These are phyloP conservation scores for Rutpela maculata DNA, from an alignment of 2,888 invertebrate species.

Conservation along the genomic window DNA sequence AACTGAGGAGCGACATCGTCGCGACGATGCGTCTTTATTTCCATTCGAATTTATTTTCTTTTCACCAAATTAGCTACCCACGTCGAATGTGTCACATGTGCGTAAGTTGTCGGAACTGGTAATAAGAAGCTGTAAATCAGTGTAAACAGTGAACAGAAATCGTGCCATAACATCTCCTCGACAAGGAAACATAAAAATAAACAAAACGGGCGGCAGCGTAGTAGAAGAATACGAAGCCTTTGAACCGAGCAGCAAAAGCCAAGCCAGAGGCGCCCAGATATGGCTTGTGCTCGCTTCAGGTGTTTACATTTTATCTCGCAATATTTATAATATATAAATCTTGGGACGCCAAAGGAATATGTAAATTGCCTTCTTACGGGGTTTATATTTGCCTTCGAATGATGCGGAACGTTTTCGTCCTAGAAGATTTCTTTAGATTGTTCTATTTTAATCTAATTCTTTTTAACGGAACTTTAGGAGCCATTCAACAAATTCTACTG, in stretches of 20 bases:
- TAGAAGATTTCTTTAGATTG: too few species aligned
- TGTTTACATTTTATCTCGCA: slow-evolving; percentile 3
- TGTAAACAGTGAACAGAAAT: slow-evolving; percentile 44
- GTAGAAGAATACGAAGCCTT: slow-evolving; percentile 12
- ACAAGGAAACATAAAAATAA: slow-evolving; percentile 39
- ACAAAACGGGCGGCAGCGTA: slow-evolving; percentile 30
- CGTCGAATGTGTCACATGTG: slow-evolving; percentile 37
- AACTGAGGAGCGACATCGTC: slow-evolving; percentile 15
- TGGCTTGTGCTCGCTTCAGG: background rate
- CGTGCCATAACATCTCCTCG: slow-evolving; percentile 39
- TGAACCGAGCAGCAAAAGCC: background rate
- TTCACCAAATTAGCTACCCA: slow-evolving; percentile 29
- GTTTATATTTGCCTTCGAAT: background rate
- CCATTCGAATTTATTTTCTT: slow-evolving; percentile 28
- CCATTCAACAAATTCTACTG: too few species aligned
- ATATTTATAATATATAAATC: slow-evolving; percentile 1
- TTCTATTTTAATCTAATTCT: too few species aligned
- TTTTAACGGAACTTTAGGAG: too few species aligned
- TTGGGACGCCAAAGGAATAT: background rate
- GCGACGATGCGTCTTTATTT: slow-evolving; percentile 7
- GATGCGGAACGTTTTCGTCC: too few species aligned
- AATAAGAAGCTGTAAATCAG: slow-evolving; percentile 40
- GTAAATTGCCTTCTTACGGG: background rate
- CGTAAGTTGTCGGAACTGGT: slow-evolving; percentile 28
- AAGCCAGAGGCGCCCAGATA: slow-evolving; percentile 13